These are phyloP conservation scores for Acronicta psi DNA, from an alignment of 2,888 invertebrate genomes.

Conservation along the genomic window DNA sequence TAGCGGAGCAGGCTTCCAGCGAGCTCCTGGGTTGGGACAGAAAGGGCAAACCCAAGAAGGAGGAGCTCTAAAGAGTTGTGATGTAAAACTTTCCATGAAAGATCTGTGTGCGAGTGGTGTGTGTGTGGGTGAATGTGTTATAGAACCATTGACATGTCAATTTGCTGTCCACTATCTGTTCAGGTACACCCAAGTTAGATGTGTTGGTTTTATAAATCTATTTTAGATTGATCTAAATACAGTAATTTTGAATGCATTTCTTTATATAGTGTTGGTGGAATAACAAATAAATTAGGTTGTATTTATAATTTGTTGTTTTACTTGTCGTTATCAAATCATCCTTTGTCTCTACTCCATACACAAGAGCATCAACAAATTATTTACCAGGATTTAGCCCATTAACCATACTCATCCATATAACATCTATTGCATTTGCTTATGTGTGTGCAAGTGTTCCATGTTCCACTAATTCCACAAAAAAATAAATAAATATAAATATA, in stretches of 20 bases:
- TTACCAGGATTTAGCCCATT: no score
- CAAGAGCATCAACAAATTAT: no score
- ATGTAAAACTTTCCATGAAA: constrained; percentile 76
- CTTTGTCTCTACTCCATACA: no score
- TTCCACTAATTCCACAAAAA: no score
- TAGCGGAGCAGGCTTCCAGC: constrained; percentile 96
- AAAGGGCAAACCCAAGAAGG: constrained; percentile 91
- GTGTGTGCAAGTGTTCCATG: no score
- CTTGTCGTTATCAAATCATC: constrained; percentile 21
- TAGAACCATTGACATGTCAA: constrained; percentile 42
- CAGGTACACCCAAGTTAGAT: constrained; percentile 44
- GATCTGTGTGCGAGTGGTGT: constrained; percentile 80
- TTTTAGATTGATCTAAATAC: constrained; percentile 81
- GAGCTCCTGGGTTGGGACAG: constrained; percentile 96
- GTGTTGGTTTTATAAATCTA: constrained; percentile 64
- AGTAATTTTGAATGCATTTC: constrained; percentile 87
- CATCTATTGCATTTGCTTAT: no score
- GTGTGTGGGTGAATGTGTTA: constrained; percentile 56
- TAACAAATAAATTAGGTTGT: constrained; percentile 84
- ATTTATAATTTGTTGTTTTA: constrained; percentile 79
- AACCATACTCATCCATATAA: no score
- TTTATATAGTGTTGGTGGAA: constrained; percentile 78
- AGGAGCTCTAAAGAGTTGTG: constrained; percentile 81
- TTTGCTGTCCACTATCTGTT: constrained; percentile 25
- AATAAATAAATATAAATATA: no score